Base-by-base conservation (phyloP, 2,797 vertebrate genomes). In the Arrhamphus sclerolepis region DNA sequence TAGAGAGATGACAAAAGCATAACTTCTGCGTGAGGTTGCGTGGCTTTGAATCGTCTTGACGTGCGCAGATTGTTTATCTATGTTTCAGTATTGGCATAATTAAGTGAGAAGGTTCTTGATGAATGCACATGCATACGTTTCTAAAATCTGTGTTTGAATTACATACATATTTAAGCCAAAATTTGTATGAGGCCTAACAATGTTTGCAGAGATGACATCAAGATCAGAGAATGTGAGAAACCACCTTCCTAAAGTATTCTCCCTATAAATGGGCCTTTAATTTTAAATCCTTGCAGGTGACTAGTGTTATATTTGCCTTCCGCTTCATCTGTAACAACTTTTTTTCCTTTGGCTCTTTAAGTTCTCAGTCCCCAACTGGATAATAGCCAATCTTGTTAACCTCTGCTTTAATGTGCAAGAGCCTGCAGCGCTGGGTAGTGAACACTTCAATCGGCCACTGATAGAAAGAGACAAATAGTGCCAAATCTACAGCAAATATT, bases 301-400 rank as follows among this genome's bases (percentile, higher is more conserved):
- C 72, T 70, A 56, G 71, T 79, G 63, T 75, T 86, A 87, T 71
- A 81, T 87, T 89, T 86, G 77, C 65, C 74, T 80, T 82, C 76
- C 74, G 77, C 75, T 79, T 88, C 85, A 91, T 89, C 85, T 87
- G 84, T 65, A 56, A 69, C 51, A 60, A 72, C 83, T 86, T 80
- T 76, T 80, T 76, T 75, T 28, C 81, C 72, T 83, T 77, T 31
- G 61, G 76, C 78, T 86, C 78, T 72, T 71, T 58, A 56, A 79
- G 84, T 87, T 84, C 86, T 89, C 81, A 81, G 81, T 71, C 79
- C 57, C 81, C 89, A 90, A 90, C 73, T 84, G 89, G 89, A 91
- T 92, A 89, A 89, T 68, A 79, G 82, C 71, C 89, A 89, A 90
- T 89, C 89, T 90, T 88, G 88, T 92, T 92, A 93, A 93, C 90